Evolutionary conservation across 2,113 vertebrate species (phyloP).

Genomic region (Corythaixoides concolor): DNA sequence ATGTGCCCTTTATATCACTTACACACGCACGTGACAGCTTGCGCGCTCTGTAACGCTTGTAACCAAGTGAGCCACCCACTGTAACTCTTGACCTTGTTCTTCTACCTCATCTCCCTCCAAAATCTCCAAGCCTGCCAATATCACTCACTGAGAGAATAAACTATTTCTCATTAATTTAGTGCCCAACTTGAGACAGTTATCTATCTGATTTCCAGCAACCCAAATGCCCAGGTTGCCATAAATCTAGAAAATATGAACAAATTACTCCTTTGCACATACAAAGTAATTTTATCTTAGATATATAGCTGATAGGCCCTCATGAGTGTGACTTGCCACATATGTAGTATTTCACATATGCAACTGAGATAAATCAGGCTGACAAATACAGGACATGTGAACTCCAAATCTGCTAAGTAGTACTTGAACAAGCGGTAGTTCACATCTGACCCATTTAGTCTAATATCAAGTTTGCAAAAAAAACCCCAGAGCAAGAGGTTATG

Average conservation of each 20-base stretch:
- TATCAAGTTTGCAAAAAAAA: not conserved
- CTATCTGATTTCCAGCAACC: not conserved
- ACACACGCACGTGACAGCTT: not conserved
- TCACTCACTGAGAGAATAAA: not conserved
- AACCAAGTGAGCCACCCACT: not conserved
- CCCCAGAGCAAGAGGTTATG: not conserved
- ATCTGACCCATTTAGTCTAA: not conserved
- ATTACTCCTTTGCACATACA: not conserved
- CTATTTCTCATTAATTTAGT: not conserved
- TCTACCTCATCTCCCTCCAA: not conserved
- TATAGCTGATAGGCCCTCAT: not conserved
- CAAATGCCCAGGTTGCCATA: not conserved
- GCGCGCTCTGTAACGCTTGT: not conserved
- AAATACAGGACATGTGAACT: not conserved
- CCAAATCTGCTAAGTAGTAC: too few relatives aligned
- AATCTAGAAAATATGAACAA: not conserved
- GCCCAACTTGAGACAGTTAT: not conserved
- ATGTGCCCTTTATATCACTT: not conserved
- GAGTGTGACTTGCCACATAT: not conserved
- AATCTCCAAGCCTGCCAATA: not conserved
- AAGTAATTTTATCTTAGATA: not conserved
- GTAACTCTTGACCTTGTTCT: not conserved
- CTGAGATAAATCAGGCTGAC: not conserved
- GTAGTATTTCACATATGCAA: not conserved
- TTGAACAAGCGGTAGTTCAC: too few relatives aligned